Evolutionary conservation across 2,113 vertebrate genomes (phyloP).

Genomic region (Melospiza melodia): DNA sequence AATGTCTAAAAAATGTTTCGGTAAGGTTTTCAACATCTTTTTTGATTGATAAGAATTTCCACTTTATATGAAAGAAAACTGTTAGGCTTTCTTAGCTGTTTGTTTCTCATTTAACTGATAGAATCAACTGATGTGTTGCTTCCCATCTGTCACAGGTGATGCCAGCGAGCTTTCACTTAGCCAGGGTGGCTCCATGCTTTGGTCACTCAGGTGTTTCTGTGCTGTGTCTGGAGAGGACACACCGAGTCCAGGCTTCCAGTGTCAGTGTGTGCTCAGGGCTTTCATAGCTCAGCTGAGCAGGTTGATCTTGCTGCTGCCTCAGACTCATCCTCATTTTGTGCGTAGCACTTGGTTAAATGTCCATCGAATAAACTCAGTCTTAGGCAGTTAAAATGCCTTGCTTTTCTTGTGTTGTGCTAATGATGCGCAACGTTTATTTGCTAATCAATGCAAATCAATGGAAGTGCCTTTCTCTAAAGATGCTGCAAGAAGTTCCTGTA

Average conservation of each 20-base stretch:
- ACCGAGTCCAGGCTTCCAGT: neutral
- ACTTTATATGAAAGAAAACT: neutral
- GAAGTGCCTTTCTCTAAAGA: neutral
- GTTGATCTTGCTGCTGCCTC: neutral
- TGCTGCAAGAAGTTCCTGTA: neutral
- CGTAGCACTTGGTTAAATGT: neutral
- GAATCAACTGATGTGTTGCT: neutral
- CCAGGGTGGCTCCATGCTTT: neutral
- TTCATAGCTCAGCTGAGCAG: fast-evolving
- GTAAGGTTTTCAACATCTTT: conserved; percentile 38
- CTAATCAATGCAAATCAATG: neutral
- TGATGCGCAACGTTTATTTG: neutral
- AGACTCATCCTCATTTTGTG: neutral
- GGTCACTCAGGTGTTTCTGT: neutral
- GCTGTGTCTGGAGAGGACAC: neutral
- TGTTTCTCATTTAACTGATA: neutral
- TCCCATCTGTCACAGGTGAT: fast-evolving
- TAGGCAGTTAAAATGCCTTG: neutral
- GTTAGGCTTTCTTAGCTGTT: neutral
- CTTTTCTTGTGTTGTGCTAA: neutral
- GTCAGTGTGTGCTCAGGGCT: neutral
- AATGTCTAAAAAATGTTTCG: conserved; percentile 65
- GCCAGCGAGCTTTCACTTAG: neutral
- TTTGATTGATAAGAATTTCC: neutral
- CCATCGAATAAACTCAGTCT: neutral